Percentiles rank a stretch among this genome's conserved stretches.
Evolutionary conservation across 1,140 invertebrate genomes (phyloP).

Genomic region (Aphelenchoides avenae): DNA sequence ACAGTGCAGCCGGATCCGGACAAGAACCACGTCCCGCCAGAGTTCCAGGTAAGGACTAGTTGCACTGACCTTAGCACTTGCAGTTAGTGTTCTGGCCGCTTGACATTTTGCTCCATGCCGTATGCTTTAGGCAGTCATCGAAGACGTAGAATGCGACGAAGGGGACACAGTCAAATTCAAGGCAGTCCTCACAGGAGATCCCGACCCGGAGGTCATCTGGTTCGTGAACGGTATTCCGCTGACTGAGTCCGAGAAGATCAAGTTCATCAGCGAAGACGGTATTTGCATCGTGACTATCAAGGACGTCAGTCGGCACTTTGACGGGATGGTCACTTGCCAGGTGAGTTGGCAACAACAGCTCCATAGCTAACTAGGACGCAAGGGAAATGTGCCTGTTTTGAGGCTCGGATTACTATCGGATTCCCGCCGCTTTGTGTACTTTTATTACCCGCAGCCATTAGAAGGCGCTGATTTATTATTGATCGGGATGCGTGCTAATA

Average conservation of each 20-base stretch:
- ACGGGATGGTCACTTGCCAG: constrained; percentile 58
- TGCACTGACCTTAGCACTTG: not conserved
- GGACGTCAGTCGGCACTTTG: constrained; percentile 57
- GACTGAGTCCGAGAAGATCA: constrained; percentile 51
- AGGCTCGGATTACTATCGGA: too few relatives aligned
- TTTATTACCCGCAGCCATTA: too few relatives aligned
- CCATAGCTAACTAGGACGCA: too few relatives aligned
- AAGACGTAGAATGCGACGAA: constrained; percentile 59
- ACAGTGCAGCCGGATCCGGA: constrained; percentile 51
- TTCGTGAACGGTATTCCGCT: constrained; percentile 62
- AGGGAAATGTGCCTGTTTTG: too few relatives aligned
- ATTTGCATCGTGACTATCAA: constrained; percentile 59
- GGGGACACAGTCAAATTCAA: constrained; percentile 58
- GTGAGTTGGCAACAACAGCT: constrained; percentile 32
- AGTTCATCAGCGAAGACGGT: constrained; percentile 56
- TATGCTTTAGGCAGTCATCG: constrained; percentile 45
- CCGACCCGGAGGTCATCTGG: constrained; percentile 69
- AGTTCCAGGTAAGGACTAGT: constrained; percentile 42
- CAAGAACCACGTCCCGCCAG: constrained; percentile 56
- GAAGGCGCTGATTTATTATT: too few relatives aligned
- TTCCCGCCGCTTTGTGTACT: too few relatives aligned
- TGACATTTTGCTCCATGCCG: not conserved
- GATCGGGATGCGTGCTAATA: too few relatives aligned
- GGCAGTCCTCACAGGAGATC: constrained; percentile 71
- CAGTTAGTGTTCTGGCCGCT: not conserved